These are phyloP conservation scores for Theristus sp. DNA, from an alignment of 2,888 invertebrate genomes.

Conservation along the genomic window DNA sequence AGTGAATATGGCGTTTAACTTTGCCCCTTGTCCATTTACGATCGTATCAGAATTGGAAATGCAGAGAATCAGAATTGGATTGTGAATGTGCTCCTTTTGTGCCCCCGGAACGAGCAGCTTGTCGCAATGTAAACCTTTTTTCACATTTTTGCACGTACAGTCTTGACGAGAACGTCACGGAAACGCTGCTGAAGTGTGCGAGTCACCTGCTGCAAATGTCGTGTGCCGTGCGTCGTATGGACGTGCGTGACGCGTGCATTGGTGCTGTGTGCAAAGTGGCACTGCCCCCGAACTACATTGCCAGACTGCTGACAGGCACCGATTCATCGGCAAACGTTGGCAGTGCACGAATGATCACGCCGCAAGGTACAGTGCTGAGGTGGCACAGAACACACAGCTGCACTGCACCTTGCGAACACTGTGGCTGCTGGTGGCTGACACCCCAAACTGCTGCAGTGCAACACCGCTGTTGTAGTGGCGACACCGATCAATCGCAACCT, in stretches of 20 bases:
- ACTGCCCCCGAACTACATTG: constrained; percentile 66
- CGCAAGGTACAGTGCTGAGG: not conserved
- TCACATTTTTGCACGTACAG: constrained; percentile 32
- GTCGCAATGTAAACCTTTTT: too few species aligned
- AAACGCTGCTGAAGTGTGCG: constrained; percentile 72
- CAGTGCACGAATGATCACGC: not conserved
- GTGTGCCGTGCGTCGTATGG: constrained; percentile 54
- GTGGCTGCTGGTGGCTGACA: not conserved
- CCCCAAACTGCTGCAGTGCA: not conserved
- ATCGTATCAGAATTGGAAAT: not conserved
- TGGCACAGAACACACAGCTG: too few species aligned
- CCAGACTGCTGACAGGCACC: not conserved
- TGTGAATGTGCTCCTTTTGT: too few species aligned
- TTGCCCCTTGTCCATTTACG: not conserved
- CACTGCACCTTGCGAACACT: too few species aligned
- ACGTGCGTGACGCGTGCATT: constrained; percentile 77
- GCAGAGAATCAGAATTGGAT: too few species aligned
- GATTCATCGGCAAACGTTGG: not conserved
- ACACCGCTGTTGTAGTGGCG: not conserved
- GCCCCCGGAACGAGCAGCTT: too few species aligned
- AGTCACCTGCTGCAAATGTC: constrained; percentile 74
- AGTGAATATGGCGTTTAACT: not conserved
- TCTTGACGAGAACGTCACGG: constrained; percentile 74
- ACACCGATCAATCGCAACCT: too few species aligned
- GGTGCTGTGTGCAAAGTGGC: constrained; percentile 88